Evolutionary conservation across 2,888 invertebrate genomes (phyloP).

Genomic region (Ypsolopha scabrella): DNA sequence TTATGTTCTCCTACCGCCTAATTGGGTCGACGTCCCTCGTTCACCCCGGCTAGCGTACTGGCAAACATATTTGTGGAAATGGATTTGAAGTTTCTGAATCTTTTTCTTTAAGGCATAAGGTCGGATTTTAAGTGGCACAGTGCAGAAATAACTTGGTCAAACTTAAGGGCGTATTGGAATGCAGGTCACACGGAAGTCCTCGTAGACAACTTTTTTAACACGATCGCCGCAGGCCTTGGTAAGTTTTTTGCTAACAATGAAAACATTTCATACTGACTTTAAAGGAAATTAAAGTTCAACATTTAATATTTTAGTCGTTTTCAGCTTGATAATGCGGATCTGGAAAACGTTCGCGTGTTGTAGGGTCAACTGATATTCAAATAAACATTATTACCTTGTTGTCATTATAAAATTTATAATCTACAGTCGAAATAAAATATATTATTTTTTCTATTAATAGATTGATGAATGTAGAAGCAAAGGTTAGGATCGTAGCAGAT

Average conservation of each 20-base stretch:
- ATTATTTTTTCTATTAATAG: no score
- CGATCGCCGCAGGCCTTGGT: slow-evolving; percentile 10
- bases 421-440: no score
- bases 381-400: no score
- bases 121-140: background rate
- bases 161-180: slow-evolving; percentile 2
- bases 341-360: no score
- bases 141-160: background rate
- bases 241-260: background rate
- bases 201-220: slow-evolving; percentile 13
- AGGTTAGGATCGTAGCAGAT: no score
- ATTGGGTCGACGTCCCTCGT: slow-evolving; percentile 2
- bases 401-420: no score
- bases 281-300: background rate
- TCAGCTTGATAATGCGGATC: no score
- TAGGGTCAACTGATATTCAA: no score
- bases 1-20: background rate
- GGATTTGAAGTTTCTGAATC: background rate
- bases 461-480: no score
- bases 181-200: slow-evolving; percentile 7
- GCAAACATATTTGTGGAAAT: background rate
- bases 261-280: background rate
- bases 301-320: background rate
- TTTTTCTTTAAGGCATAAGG: background rate
- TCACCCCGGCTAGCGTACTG: slow-evolving; percentile 1